phyloP scores from a whole-genome alignment of 1,140 invertebrate genomes.

The Wiebesia pumilae region DNA sequence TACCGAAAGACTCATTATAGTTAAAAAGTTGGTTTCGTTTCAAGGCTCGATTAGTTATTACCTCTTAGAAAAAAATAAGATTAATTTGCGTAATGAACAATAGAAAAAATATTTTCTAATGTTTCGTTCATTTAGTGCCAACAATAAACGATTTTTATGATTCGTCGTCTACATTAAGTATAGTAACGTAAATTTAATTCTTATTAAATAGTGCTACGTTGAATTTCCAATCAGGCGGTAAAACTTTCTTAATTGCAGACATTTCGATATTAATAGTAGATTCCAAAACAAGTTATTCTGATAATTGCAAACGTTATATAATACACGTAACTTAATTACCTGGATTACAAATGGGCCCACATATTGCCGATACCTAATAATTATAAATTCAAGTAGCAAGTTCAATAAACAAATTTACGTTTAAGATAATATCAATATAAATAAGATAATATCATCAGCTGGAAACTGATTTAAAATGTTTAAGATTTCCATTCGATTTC shows the following conservation, averaged over 20 bases:
- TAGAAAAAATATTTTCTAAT: background rate
- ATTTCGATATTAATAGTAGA: background rate
- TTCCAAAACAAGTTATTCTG: background rate
- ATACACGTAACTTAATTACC: background rate
- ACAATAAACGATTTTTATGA: background rate
- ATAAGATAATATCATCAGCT: too few species aligned
- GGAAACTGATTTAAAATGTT: background rate
- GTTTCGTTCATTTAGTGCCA: background rate
- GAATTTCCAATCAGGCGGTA: background rate
- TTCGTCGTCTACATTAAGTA: background rate
- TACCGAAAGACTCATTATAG: constrained; percentile 5
- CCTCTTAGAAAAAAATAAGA: background rate
- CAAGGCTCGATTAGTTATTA: background rate
- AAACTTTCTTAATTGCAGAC: background rate
- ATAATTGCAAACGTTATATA: background rate
- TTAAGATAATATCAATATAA: too few species aligned
- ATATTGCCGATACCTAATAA: background rate
- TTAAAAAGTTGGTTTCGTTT: background rate
- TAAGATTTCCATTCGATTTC: background rate
- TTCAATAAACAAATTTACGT: too few species aligned
- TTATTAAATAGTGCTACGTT: background rate
- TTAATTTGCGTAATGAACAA: background rate
- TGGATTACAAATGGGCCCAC: background rate
- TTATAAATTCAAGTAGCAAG: background rate
- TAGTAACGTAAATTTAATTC: background rate